A percentile compares a stretch with the other conserved stretches of the same genome.
Evolutionary conservation across 2,113 vertebrate species (phyloP).

Genomic region (Centropus unirufus): DNA sequence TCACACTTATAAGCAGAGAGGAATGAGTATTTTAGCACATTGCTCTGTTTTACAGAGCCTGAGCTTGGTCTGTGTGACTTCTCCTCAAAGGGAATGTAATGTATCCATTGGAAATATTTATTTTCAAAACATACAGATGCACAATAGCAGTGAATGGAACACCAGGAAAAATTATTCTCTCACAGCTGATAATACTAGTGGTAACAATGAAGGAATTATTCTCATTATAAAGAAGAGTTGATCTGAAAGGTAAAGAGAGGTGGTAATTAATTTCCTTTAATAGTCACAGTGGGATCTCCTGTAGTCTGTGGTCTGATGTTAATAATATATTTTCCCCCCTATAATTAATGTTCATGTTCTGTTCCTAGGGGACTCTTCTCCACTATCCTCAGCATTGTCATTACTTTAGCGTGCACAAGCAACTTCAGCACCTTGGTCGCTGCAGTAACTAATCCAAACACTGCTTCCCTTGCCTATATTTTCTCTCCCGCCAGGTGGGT

Average conservation of each 20-base stretch:
- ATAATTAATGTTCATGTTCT: conserved; percentile 77
- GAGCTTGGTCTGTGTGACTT: background rate
- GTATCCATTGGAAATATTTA: background rate
- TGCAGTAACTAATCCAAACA: background rate
- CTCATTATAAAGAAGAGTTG: conserved; percentile 62
- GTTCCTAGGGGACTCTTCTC: conserved; percentile 48
- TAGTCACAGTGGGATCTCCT: conserved; percentile 79
- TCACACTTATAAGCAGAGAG: background rate
- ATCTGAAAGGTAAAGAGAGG: conserved; percentile 70
- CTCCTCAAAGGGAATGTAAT: background rate
- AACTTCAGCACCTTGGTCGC: conserved; percentile 1
- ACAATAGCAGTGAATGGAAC: background rate
- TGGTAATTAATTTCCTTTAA: conserved; percentile 80
- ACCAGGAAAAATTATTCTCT: conserved; percentile 19
- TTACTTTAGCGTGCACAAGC: conserved; percentile 34
- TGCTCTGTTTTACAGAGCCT: background rate
- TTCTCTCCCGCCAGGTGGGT: background rate
- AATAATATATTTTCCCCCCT: conserved; percentile 72
- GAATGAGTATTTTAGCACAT: background rate
- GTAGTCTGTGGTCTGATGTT: conserved; percentile 59
- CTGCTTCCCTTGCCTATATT: background rate
- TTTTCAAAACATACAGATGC: background rate
- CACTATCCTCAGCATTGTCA: conserved; percentile 39
- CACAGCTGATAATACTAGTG: conserved; percentile 17
- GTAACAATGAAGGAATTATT: conserved; percentile 63